Conservation (phyloP, 2,888 invertebrate species). For the Buathra laborator region DNA sequence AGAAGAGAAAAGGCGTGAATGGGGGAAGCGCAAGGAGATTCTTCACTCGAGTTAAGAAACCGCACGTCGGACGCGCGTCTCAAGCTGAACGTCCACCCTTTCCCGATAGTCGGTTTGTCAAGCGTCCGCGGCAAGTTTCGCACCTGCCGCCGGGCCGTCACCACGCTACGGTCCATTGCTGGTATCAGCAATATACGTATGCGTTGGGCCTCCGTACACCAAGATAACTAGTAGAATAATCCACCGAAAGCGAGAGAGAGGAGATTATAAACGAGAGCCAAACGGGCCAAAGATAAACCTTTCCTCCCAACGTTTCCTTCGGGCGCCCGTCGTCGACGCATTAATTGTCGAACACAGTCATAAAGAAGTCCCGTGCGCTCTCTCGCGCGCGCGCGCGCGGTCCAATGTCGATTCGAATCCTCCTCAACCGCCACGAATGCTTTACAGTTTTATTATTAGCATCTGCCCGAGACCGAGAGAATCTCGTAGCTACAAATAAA, state of each 20-base stretch:
- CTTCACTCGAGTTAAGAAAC: not conserved
- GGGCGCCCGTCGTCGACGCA: slow-evolving; percentile 62
- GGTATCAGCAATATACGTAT: slow-evolving; percentile 7
- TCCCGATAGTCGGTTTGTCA: slow-evolving; percentile 83
- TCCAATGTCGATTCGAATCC: slow-evolving; percentile 61
- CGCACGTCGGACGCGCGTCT: slow-evolving; percentile 65
- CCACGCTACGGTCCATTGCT: slow-evolving; percentile 4
- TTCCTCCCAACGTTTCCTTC: slow-evolving; percentile 64
- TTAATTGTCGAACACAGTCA: slow-evolving; percentile 68
- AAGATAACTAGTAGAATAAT: slow-evolving; percentile 13
- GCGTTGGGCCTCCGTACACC: not conserved
- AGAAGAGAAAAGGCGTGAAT: slow-evolving; percentile 62
- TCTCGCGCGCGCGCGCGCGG: slow-evolving; percentile 7
- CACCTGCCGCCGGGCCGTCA: slow-evolving; percentile 79
- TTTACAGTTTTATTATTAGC: slow-evolving; percentile 65
- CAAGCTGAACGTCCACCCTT: slow-evolving; percentile 80
- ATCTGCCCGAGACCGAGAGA: slow-evolving; percentile 42
- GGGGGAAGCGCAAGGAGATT: slow-evolving; percentile 36
- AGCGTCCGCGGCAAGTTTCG: slow-evolving; percentile 77
- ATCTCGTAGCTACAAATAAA: slow-evolving; percentile 48
- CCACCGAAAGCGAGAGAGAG: slow-evolving; percentile 23
- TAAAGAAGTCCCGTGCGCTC: slow-evolving; percentile 59
- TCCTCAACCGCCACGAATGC: slow-evolving; percentile 27
- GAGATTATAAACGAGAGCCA: slow-evolving; percentile 46
- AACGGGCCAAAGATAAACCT: slow-evolving; percentile 67